A percentile compares a stretch with the other conserved stretches of the same genome.
Conservation (phyloP, 2,113 vertebrate species). For the Boleophthalmus pectinirostris region DNA sequence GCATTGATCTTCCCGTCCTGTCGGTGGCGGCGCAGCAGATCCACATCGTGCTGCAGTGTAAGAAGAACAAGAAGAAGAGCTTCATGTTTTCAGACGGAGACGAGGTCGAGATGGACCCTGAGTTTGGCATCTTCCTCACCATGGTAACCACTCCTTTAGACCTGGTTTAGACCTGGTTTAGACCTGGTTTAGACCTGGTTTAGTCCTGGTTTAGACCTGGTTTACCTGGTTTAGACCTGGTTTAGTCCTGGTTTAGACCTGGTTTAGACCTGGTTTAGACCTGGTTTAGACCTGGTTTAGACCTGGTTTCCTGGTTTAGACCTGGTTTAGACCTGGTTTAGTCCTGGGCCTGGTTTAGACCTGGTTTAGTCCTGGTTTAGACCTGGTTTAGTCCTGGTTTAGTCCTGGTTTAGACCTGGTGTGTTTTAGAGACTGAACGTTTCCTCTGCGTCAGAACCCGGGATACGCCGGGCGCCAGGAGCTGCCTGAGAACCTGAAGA, state of each 20-base stretch:
- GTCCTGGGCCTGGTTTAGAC: too few relatives aligned
- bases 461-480: constrained; percentile 92
- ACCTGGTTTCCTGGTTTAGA: too few relatives aligned
- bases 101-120: constrained; percentile 86
- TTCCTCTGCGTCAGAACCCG: constrained; percentile 78
- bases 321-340: neutral
- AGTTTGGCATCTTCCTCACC: constrained; percentile 93
- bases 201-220: too few relatives aligned
- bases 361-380: too few relatives aligned
- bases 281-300: neutral
- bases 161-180: neutral
- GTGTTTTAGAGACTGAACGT: too few relatives aligned
- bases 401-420: neutral
- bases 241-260: neutral
- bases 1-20: constrained; percentile 89
- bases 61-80: constrained; percentile 85
- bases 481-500: constrained; percentile 90
- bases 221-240: too few relatives aligned
- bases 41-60: constrained; percentile 87
- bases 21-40: constrained; percentile 93
- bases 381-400: too few relatives aligned
- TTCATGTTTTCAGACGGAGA: constrained; percentile 93
- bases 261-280: neutral
- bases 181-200: too few relatives aligned
- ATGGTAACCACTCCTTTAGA: constrained; percentile 70